Conservation (phyloP, 2,113 vertebrate genomes). For the Oceanites oceanicus region DNA sequence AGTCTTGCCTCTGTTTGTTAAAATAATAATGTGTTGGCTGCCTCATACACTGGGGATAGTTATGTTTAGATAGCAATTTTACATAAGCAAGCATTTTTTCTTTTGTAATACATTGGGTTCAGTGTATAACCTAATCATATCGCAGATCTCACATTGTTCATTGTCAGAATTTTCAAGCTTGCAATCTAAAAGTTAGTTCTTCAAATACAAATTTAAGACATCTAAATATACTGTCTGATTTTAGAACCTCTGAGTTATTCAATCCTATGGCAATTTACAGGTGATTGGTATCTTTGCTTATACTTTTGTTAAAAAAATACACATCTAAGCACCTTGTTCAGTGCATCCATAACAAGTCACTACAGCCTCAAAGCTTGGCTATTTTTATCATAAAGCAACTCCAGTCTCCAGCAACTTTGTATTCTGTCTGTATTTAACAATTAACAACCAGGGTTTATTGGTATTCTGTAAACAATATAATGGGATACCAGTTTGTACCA, state of each 20-base stretch:
- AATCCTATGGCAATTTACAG: background rate
- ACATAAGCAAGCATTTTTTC: background rate
- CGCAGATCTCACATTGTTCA: background rate
- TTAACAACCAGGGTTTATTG: background rate
- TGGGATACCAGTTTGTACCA: background rate
- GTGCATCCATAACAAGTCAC: background rate
- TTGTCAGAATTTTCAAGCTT: background rate
- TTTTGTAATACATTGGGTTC: background rate
- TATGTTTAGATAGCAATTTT: slow-evolving; percentile 15
- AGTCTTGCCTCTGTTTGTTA: slow-evolving; percentile 42
- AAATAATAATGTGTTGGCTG: slow-evolving; percentile 32
- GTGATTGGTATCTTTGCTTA: background rate
- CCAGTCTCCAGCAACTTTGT: background rate
- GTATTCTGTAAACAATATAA: background rate
- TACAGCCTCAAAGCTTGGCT: background rate
- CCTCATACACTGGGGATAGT: background rate
- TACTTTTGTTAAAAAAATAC: background rate
- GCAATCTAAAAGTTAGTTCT: background rate
- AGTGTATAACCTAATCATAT: background rate
- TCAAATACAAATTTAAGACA: background rate
- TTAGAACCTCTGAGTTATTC: background rate
- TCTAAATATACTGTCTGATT: background rate
- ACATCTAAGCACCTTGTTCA: background rate
- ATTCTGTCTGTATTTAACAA: background rate
- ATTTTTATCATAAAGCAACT: background rate